Evolutionary conservation across 2,888 invertebrate species (phyloP).

Genomic region (Escarpia spicata): DNA sequence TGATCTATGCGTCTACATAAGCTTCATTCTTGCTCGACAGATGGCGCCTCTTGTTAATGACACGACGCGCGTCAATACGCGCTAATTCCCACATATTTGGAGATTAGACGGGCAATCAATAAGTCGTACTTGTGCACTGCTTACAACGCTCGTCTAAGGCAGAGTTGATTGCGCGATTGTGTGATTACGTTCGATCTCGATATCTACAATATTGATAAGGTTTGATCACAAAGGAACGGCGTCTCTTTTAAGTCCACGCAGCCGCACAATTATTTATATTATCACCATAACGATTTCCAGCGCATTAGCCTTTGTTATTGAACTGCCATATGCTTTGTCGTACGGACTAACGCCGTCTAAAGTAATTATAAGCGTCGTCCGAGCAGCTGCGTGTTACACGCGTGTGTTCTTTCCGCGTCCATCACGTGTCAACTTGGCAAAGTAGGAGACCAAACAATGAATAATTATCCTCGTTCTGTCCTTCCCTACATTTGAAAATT

Average conservation of each 20-base stretch:
- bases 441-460: neutral
- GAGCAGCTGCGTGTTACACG: neutral
- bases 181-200: neutral
- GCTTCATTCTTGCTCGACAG: neutral
- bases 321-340: neutral
- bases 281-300: neutral
- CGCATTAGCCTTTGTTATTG: neutral
- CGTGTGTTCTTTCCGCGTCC: neutral
- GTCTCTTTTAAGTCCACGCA: neutral
- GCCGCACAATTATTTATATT: neutral
- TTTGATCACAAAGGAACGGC: neutral
- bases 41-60: neutral
- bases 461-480: neutral
- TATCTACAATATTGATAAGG: neutral
- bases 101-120: neutral
- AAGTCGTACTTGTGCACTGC: neutral
- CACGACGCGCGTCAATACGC: neutral
- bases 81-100: neutral
- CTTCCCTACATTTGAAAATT: neutral
- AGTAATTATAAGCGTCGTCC: neutral
- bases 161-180: neutral
- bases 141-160: neutral
- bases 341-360: neutral
- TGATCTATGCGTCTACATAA: neutral
- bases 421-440: neutral